Percentiles rank a stretch among this genome's conserved stretches.
These are phyloP conservation scores for Hippopotamyrus pictus DNA, from an alignment of 2,797 vertebrate genomes.

Conservation along the genomic window DNA sequence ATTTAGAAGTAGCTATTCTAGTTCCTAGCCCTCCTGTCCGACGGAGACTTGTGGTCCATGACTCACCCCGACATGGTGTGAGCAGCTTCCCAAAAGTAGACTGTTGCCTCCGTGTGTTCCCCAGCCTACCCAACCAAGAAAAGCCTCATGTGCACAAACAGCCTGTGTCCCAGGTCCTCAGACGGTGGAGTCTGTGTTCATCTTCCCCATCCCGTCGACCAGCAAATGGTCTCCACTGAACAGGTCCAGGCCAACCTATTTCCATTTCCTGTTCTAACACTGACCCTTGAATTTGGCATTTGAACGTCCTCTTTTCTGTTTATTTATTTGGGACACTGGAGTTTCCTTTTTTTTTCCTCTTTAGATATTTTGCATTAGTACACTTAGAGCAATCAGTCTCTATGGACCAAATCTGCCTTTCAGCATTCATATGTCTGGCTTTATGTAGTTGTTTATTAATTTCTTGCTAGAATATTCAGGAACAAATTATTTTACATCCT, in stretches of 20 bases:
- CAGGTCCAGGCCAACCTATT: slow-evolving; percentile 34
- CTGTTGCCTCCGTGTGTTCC: slow-evolving; percentile 40
- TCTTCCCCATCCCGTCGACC: slow-evolving; percentile 48
- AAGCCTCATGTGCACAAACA: slow-evolving; percentile 51
- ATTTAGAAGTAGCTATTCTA: slow-evolving; percentile 53
- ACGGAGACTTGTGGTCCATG: slow-evolving; percentile 49
- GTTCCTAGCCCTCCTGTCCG: slow-evolving; percentile 35
- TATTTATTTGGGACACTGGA: not conserved
- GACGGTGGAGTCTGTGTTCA: slow-evolving; percentile 47
- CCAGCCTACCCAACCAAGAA: slow-evolving; percentile 31
- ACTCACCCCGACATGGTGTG: slow-evolving; percentile 40
- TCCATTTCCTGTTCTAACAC: slow-evolving; percentile 45
- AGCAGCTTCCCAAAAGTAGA: slow-evolving; percentile 29
- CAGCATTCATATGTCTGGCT: not conserved
- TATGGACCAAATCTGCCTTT: not conserved
- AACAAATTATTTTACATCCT: not conserved
- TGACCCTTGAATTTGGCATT: not conserved
- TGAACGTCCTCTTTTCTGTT: not conserved
- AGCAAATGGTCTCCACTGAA: slow-evolving; percentile 50
- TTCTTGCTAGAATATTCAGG: no score
- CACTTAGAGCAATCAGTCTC: not conserved
- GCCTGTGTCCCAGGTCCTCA: slow-evolving; percentile 37
- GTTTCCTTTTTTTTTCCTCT: not conserved
- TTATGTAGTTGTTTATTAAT: not conserved
- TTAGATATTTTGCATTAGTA: not conserved